phyloP scores from a whole-genome alignment of 2,113 vertebrate genomes.

The Hydropotes inermis region DNA sequence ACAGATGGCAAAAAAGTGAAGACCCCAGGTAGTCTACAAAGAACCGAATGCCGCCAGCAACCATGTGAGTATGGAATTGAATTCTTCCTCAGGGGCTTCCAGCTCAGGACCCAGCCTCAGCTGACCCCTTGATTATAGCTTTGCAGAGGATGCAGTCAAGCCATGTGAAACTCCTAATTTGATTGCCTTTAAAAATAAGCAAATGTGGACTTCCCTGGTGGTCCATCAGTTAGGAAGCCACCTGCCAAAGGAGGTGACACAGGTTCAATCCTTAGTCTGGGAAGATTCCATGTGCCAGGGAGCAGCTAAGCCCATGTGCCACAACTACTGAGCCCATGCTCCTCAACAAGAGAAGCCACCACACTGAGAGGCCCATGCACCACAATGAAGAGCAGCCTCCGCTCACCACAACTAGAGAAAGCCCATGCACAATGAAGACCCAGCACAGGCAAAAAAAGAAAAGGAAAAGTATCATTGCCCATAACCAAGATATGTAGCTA shows the following conservation, averaged over 20 bases:
- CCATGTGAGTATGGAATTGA: neutral
- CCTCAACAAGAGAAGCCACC: neutral
- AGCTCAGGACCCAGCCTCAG: neutral
- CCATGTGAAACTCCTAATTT: neutral
- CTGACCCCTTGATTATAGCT: neutral
- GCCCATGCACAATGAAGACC: neutral
- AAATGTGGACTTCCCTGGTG: neutral
- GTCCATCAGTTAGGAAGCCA: neutral
- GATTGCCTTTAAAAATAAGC: neutral
- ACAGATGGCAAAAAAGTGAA: neutral
- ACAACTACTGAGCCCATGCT: neutral
- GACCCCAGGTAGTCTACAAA: neutral
- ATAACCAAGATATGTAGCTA: neutral
- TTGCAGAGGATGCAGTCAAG: neutral
- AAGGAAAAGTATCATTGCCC: neutral
- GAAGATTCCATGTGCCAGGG: neutral
- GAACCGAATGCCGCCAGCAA: neutral
- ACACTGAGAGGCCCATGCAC: neutral
- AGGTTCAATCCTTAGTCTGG: neutral
- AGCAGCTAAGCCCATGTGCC: neutral
- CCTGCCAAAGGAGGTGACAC: neutral
- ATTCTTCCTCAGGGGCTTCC: neutral
- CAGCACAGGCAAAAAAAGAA: neutral
- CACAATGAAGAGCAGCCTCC: neutral
- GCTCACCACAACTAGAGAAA: neutral